A percentile compares a stretch with the other conserved stretches of the same genome.
These are phyloP conservation scores for Drosophila melanogaster DNA, from an alignment of 1,140 invertebrate genomes.

Conservation along the genomic window Release_6_plus_ISO1_MT NC_004354.4:6137501-6138000, in stretches of 20 bases:
- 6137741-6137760: not conserved
- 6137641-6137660: slow-evolving; percentile 31
- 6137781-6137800: slow-evolving; percentile 90
- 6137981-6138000: not conserved
- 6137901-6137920: slow-evolving; percentile 99
- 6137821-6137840: slow-evolving; percentile 95
- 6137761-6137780: slow-evolving; percentile 7
- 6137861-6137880: slow-evolving; percentile 99
- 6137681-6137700: slow-evolving; percentile 51
- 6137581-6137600: slow-evolving; percentile 23
- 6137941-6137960: slow-evolving; percentile 99
- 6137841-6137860: slow-evolving; percentile 99
- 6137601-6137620: slow-evolving; percentile 4
- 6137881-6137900: slow-evolving; percentile 99
- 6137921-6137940: slow-evolving; percentile 98
- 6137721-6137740: not conserved
- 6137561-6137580: slow-evolving; percentile 7
- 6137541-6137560: slow-evolving; percentile 11
- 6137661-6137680: slow-evolving; percentile 34
- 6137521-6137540: slow-evolving; percentile 12
- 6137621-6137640: slow-evolving; percentile 35
- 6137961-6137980: slow-evolving; percentile 86
- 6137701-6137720: slow-evolving; percentile 50
- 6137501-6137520: slow-evolving; percentile 11
- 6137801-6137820: slow-evolving; percentile 88